Base-by-base conservation (phyloP, 1,140 invertebrate species). In the Ladona fulva region DNA sequence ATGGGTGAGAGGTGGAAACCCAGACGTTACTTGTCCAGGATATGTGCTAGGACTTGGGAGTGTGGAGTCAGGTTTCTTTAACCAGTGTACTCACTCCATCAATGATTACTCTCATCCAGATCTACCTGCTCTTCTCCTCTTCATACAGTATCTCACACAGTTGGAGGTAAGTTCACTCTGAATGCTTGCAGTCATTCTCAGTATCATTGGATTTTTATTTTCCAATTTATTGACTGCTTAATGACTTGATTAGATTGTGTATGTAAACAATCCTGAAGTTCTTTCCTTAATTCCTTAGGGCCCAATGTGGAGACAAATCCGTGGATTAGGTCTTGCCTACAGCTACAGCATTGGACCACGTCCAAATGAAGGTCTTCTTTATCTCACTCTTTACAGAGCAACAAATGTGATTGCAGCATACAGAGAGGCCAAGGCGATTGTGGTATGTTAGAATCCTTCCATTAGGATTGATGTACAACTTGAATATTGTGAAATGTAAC, bases 311-410 rank as follows among this genome's bases (percentile, higher is more conserved):
- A 89, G 89, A 78, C 88, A 92, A 83, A 91, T 97, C 78, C 87
- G 95, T 82, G 95, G 95, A 29, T 89, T 91, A 80, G 95, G 95
- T 10, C 87, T 95, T n/a, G 89, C 95, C 0, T 97, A 97, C 85
- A 86, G 89, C 73, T 95, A 92, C 85, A 87, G 86, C 59, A 88
- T 95, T 24, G 83, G 84, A 75, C 80, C 88, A 10, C 86, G 87
- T 79, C 87, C 89, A 19, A 89, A 92, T 81, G 91, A 93, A 84
- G 93, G 91, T 0, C 82, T 92, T 0, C 82, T 97, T 1, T 90
- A 90, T 80, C 89, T 96, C 78, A 85, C 88, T 6, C 89, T 96
- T 42, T 91, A 90, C 81, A 89, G 90, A 81, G 91, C 94, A 52
- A 91, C 93, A 10, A 92, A 96, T 83, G 85, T 92, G 6, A 85